phyloP scores from a whole-genome alignment of 2,797 vertebrate species.

The Rhabdophis nuchalis region DNA sequence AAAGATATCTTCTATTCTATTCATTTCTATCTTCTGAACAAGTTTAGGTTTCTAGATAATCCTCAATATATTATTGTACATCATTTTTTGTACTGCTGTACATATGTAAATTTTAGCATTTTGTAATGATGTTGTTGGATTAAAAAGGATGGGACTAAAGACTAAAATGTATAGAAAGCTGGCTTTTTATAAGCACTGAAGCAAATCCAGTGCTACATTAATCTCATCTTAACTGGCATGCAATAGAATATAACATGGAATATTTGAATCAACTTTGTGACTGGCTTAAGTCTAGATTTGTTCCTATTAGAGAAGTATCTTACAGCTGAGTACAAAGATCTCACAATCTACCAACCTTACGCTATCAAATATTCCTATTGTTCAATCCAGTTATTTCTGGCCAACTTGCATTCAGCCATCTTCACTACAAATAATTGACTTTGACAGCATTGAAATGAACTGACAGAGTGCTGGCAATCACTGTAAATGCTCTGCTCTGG shows the following conservation, averaged over 20 bases:
- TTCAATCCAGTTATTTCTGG: constrained; percentile 48
- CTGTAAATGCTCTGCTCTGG: constrained; percentile 36
- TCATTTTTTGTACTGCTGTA: background rate
- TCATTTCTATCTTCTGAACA: background rate
- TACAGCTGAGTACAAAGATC: constrained; percentile 30
- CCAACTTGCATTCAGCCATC: constrained; percentile 39
- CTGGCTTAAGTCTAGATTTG: constrained; percentile 12
- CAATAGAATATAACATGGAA: background rate
- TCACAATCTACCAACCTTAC: constrained; percentile 37
- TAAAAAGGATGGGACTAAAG: background rate
- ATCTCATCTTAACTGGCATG: background rate
- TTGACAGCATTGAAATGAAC: constrained; percentile 56
- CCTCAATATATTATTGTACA: background rate
- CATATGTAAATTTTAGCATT: background rate
- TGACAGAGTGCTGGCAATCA: constrained; percentile 40
- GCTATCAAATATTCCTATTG: constrained; percentile 37
- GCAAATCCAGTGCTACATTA: background rate
- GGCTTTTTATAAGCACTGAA: background rate
- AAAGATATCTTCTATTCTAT: too few species aligned
- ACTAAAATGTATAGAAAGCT: background rate
- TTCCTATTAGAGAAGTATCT: constrained; percentile 36
- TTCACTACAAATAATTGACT: constrained; percentile 53
- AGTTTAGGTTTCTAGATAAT: background rate
- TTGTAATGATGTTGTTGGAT: background rate
- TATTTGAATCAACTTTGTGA: constrained; percentile 11